Evolutionary conservation across 2,113 vertebrate genomes (phyloP), one percentile per base, ranked within the genome.

Genomic region (Podocnemis expansa): DNA sequence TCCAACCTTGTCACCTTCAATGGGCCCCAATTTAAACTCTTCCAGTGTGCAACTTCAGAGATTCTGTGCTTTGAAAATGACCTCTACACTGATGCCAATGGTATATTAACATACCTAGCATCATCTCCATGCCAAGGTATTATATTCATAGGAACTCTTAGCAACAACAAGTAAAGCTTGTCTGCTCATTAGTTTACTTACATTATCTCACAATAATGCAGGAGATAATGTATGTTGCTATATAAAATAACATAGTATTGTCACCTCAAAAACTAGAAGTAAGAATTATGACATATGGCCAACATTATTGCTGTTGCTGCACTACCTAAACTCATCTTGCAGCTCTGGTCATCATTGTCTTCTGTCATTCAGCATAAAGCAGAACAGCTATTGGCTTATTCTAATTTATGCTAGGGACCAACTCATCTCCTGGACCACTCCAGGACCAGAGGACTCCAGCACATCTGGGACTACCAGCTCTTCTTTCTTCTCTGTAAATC

Each of bases 121-220:
- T 34, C 63, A n/a, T 16, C 31, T n/a, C 34, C 63, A 67, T 67
- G n/a, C 7, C 9, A 82, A 94, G 78, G 86, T 94, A 95, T 82
- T 81, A 87, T 93, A 90, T 94, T 67, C 91, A 91, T 43, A 73
- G 93, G 97, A 94, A 97, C 96, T 96, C 93, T 96, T 94, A 90
- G 95, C 91, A 97, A 97, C 95, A 79, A 85, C 91, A 93, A 96
- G 82, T 91, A 82, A 97, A 96, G 89, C 93, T 91, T 85, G 82
- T 56, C 94, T 82, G 90, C 91, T 96, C 94, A 95, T n/a, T 3
- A 38, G 34, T 67, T 17, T 34, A 8, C 63, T 21, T 67, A 67
- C 91, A 96, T 95, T 78, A 85, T 94, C 92, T 85, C 93, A 27
- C 76, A 96, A 94, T 6, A 22, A 38, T 96, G 88, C 79, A 81